A percentile compares a stretch with the other conserved stretches of the same genome.
phyloP scores from a whole-genome alignment of 2,888 invertebrate genomes.

The Chouioia cunea region DNA sequence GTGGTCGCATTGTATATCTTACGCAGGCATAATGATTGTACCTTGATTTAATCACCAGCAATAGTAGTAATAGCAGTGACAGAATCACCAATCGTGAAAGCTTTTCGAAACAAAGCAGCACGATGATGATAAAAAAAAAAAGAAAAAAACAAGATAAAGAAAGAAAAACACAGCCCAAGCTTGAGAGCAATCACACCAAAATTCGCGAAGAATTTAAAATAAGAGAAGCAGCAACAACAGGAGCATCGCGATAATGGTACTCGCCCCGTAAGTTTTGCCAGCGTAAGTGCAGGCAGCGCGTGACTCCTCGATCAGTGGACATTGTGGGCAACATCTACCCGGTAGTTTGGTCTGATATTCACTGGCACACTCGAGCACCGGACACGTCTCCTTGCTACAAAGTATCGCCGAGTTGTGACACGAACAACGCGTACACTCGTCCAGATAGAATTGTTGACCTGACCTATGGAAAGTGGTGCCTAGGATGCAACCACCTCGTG shows the following conservation, averaged over 20 bases:
- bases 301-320: slow-evolving; percentile 78
- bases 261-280: slow-evolving; percentile 80
- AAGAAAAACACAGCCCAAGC: too few relatives aligned
- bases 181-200: too few relatives aligned
- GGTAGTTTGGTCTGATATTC: slow-evolving; percentile 77
- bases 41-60: slow-evolving; percentile 4
- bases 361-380: slow-evolving; percentile 88
- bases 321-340: slow-evolving; percentile 83
- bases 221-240: not conserved
- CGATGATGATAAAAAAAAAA: too few relatives aligned
- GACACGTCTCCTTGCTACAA: slow-evolving; percentile 86
- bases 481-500: slow-evolving; percentile 77
- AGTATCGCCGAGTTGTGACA: slow-evolving; percentile 85
- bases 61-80: not conserved
- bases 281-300: slow-evolving; percentile 77
- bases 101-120: too few relatives aligned
- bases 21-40: slow-evolving; percentile 31
- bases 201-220: too few relatives aligned
- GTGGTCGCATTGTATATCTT: slow-evolving; percentile 33
- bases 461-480: slow-evolving; percentile 78
- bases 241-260: slow-evolving; percentile 54
- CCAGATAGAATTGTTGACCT: slow-evolving; percentile 75
- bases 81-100: too few relatives aligned
- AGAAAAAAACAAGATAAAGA: too few relatives aligned
- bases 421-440: slow-evolving; percentile 87